Conservation (phyloP, 2,797 vertebrate genomes). For the Periparus ater region DNA sequence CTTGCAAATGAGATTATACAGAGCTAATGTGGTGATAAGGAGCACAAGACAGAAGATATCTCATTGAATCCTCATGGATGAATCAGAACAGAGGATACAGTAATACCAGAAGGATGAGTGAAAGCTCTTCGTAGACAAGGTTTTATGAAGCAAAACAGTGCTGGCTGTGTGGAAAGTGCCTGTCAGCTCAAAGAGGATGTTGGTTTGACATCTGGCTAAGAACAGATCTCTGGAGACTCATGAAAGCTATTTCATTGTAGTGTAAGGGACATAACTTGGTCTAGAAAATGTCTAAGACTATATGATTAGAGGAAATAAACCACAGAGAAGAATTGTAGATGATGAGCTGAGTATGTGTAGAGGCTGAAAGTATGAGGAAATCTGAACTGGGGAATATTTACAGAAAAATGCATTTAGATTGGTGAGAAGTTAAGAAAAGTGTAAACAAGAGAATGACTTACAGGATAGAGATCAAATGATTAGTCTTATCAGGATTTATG, state of each 20-base stretch:
- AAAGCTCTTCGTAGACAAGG: neutral
- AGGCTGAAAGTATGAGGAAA: neutral
- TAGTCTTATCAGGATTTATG: neutral
- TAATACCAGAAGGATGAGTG: neutral
- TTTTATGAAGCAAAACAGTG: neutral
- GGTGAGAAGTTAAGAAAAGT: neutral
- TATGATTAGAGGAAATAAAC: neutral
- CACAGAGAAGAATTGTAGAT: neutral
- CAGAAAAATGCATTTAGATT: neutral
- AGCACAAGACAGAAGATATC: neutral
- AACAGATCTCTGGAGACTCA: neutral
- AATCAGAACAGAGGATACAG: neutral
- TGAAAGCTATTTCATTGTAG: neutral
- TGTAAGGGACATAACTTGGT: neutral
- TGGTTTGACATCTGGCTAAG: neutral
- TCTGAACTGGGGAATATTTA: neutral
- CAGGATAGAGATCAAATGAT: neutral
- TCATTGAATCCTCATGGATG: neutral
- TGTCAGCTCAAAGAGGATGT: neutral
- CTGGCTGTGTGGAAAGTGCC: neutral
- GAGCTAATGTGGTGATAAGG: neutral
- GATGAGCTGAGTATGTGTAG: neutral
- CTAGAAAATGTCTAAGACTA: neutral
- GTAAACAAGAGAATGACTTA: neutral
- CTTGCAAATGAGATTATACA: conserved; percentile 5